phyloP scores from a whole-genome alignment of 1,140 invertebrate species.

The Ostrea denselamellosa region DNA sequence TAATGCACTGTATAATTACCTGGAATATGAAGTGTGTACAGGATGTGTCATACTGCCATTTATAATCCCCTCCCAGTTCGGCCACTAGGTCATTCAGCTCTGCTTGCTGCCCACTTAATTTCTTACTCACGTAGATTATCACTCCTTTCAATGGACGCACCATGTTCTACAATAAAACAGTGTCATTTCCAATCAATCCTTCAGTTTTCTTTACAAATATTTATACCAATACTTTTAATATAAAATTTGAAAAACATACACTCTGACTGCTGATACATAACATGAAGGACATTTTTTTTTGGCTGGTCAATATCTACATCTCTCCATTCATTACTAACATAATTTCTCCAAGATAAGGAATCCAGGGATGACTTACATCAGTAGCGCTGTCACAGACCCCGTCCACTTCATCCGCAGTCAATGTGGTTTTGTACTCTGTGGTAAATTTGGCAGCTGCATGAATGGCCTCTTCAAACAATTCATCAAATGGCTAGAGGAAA shows the following conservation, averaged over 20 bases:
- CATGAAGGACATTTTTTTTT: too few relatives aligned
- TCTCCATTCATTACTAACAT: too few relatives aligned
- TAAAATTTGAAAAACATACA: too few relatives aligned
- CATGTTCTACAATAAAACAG: conserved; percentile 23
- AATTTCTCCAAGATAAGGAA: too few relatives aligned
- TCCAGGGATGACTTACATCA: background rate
- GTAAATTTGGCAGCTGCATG: conserved; percentile 57
- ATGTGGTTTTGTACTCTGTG: conserved; percentile 42
- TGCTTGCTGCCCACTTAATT: conserved; percentile 75
- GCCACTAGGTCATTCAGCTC: conserved; percentile 77
- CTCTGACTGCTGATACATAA: too few relatives aligned
- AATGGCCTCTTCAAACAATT: conserved; percentile 67
- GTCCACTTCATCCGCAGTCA: conserved; percentile 48
- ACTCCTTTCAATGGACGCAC: conserved; percentile 75
- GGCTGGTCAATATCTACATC: too few relatives aligned
- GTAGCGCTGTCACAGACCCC: background rate
- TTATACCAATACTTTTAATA: too few relatives aligned
- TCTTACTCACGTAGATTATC: conserved; percentile 77
- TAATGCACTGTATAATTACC: conserved; percentile 57
- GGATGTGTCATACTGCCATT: conserved; percentile 76
- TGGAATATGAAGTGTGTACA: conserved; percentile 80
- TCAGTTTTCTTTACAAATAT: too few relatives aligned
- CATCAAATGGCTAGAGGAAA: conserved; percentile 64
- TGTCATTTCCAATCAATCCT: background rate
- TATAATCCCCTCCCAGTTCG: conserved; percentile 78